phyloP scores from a whole-genome alignment of 2,113 vertebrate genomes.

The Litocranius walleri region DNA sequence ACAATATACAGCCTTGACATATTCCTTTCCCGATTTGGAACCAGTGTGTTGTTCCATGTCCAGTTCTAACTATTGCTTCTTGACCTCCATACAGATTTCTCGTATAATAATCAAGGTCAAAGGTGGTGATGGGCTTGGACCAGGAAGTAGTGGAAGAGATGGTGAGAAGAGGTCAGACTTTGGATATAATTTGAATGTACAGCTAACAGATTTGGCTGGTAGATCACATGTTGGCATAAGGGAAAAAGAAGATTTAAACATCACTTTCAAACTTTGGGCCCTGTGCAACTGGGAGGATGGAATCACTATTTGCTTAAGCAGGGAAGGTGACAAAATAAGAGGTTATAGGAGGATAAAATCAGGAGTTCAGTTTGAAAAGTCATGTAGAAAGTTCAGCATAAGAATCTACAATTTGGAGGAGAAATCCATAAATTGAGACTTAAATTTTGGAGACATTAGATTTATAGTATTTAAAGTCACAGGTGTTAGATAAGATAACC shows the following conservation, averaged over 20 bases:
- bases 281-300: neutral
- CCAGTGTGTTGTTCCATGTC: neutral
- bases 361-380: neutral
- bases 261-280: neutral
- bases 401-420: neutral
- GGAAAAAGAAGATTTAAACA: neutral
- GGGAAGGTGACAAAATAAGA: neutral
- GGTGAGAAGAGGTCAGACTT: neutral
- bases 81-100: neutral
- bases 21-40: neutral
- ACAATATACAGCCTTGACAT: neutral
- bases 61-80: neutral
- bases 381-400: neutral
- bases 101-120: neutral
- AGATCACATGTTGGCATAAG: neutral
- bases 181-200: neutral
- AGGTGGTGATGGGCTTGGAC: neutral
- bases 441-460: neutral
- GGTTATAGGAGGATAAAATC: neutral
- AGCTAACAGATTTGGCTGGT: neutral
- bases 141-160: neutral
- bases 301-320: neutral
- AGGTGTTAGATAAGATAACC: neutral
- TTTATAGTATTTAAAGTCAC: neutral
- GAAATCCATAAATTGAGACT: neutral